Base-by-base conservation (phyloP, 2,888 invertebrate genomes). In the Steinernema carpocapsae region DNA sequence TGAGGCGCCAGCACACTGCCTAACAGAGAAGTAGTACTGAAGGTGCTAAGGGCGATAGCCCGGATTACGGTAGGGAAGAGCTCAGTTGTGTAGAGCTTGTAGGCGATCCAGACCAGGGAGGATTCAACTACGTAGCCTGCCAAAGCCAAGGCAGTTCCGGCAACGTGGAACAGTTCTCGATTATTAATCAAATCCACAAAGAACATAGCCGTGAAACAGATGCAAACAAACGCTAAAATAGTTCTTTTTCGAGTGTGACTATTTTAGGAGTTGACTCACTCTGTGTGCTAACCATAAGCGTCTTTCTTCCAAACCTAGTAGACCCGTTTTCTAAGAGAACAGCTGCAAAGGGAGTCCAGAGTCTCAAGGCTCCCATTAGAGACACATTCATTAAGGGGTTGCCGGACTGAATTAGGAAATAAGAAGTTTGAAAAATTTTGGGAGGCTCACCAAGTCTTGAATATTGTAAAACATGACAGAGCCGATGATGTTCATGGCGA, bases 81-180 rank as follows among this genome's bases (percentile, higher is more conserved):
- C 51, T 78, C 78, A 0, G 79, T 79, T 2, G 78, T 77, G 72
- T 79, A 78, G 17, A 79, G 64, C 51, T 78, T 78, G 64, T 78
- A 76, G 12, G 73, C 77, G 32, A 76, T 76, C 77, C 77, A 76
- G 46, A 59, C 56, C 56, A 73, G 74, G 37, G 77, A 75, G 12
- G 59, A 72, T 42, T 74, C 56, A 0, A 74, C 42, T 1, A 48
- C 52, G 42, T 74, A 74, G 22, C 75, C 75, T 74, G 79, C 24
- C 32, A 78, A 56, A 17, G 75, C 78, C 24, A 71, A 19, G 1
- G 32, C 70, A 19, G 78, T 78, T 29, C 78, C 78, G 12, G 77
- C 22, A 2, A 64, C 72, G 24, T 77, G 77, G 46, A 43, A 19
- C 1, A 37, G 45, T 17, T 46, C 70, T 14, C 71, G 29, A 10